phyloP scores from a whole-genome alignment of 2,888 invertebrate genomes.

The Epinotia nisella region DNA sequence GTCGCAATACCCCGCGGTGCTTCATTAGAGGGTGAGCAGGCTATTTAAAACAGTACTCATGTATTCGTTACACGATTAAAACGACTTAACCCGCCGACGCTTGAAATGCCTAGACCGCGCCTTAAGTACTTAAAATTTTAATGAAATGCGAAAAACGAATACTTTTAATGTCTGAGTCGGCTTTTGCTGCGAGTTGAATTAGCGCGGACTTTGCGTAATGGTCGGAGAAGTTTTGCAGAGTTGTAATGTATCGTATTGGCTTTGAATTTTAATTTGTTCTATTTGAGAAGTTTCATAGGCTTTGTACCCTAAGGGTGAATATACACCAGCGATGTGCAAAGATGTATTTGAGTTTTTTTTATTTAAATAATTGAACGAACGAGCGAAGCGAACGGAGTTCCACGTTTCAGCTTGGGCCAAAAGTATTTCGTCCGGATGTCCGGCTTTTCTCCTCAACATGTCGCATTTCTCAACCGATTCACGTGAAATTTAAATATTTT shows the following conservation, averaged over 20 bases:
- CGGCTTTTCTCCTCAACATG: too few relatives aligned
- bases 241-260: slow-evolving; percentile 31
- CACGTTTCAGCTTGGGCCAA: too few relatives aligned
- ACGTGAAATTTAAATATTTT: too few relatives aligned
- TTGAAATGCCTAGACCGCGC: slow-evolving; percentile 66
- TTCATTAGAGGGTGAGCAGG: slow-evolving; percentile 55
- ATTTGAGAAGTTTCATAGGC: not conserved
- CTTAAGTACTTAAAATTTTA: slow-evolving; percentile 70
- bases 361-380: too few relatives aligned
- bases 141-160: slow-evolving; percentile 69
- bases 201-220: slow-evolving; percentile 44
- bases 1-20: slow-evolving; percentile 39
- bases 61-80: slow-evolving; percentile 70
- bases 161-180: slow-evolving; percentile 68
- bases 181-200: slow-evolving; percentile 58
- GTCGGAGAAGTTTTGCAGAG: slow-evolving; percentile 25
- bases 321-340: too few relatives aligned
- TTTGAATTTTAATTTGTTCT: slow-evolving; percentile 19
- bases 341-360: too few relatives aligned
- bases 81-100: slow-evolving; percentile 61
- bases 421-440: too few relatives aligned
- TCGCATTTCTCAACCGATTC: too few relatives aligned
- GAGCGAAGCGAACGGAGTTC: too few relatives aligned
- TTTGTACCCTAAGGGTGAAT: not conserved
- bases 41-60: slow-evolving; percentile 58